phyloP scores from a whole-genome alignment of 1,140 invertebrate genomes.

The Oreohelix idahoensis region DNA sequence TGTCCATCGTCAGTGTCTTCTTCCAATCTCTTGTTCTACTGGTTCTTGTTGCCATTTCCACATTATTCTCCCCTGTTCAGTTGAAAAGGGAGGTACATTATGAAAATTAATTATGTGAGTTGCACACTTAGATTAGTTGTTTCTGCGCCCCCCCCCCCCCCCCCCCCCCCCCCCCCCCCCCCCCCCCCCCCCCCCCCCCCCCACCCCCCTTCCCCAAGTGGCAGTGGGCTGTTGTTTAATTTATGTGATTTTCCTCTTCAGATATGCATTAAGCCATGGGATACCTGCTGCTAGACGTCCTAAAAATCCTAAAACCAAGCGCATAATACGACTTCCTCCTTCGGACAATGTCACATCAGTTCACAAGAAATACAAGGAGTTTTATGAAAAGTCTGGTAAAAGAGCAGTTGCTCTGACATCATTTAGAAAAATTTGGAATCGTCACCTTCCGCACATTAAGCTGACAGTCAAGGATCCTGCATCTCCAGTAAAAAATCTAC shows the following conservation, averaged over 20 bases:
- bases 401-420: constrained; percentile 14
- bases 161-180: neutral
- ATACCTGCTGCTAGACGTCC: neutral
- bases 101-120: too few relatives aligned
- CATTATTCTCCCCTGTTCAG: too few relatives aligned
- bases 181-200: neutral
- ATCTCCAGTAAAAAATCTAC: neutral
- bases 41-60: too few relatives aligned
- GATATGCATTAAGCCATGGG: constrained; percentile 12
- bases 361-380: constrained; percentile 29
- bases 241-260: neutral
- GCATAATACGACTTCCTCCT: constrained; percentile 11
- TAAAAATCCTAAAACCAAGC: neutral
- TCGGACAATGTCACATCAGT: constrained; percentile 13
- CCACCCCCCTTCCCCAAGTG: neutral
- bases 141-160: neutral
- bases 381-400: neutral
- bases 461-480: constrained; percentile 3
- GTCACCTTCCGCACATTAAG: neutral
- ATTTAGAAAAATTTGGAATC: constrained; percentile 23
- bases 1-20: too few relatives aligned
- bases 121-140: too few relatives aligned
- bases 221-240: too few relatives aligned
- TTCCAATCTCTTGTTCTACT: too few relatives aligned
- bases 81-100: too few relatives aligned